Percentiles rank a stretch among this genome's conserved stretches.
Conservation (phyloP, 2,113 vertebrate species). For the Montifringilla adamsi region DNA sequence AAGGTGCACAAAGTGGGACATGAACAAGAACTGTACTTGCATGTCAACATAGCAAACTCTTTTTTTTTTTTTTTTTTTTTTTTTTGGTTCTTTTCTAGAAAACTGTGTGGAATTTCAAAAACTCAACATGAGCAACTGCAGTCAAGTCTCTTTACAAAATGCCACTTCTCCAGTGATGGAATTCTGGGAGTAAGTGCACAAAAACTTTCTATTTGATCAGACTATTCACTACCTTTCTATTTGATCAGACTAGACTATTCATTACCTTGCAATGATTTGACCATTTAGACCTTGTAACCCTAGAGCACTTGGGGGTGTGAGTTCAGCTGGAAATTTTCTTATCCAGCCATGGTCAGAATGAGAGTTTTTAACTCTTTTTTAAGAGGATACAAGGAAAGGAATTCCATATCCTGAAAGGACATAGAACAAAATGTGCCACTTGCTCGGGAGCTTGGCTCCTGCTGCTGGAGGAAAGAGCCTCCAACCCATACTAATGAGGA, state of each 20-base stretch:
- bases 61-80: background rate
- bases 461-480: constrained; percentile 23
- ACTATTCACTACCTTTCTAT: background rate
- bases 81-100: constrained; percentile 74
- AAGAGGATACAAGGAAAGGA: background rate
- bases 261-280: background rate
- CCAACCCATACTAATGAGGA: constrained; percentile 54
- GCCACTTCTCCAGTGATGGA: constrained; percentile 96
- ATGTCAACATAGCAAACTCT: background rate
- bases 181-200: constrained; percentile 97
- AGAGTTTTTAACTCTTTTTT: constrained; percentile 2
- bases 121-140: constrained; percentile 90
- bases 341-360: background rate
- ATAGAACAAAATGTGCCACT: constrained; percentile 53
- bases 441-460: constrained; percentile 37
- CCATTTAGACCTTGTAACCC: background rate
- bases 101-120: constrained; percentile 93
- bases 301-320: background rate
- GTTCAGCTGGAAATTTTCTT: background rate
- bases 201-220: background rate
- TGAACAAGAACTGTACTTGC: background rate
- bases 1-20: background rate
- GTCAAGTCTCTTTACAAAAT: constrained; percentile 79
- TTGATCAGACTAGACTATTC: background rate
- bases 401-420: constrained; percentile 46